Base-by-base conservation (phyloP, 2,888 invertebrate genomes). In the Cataglyphis rosenhaueri region DNA sequence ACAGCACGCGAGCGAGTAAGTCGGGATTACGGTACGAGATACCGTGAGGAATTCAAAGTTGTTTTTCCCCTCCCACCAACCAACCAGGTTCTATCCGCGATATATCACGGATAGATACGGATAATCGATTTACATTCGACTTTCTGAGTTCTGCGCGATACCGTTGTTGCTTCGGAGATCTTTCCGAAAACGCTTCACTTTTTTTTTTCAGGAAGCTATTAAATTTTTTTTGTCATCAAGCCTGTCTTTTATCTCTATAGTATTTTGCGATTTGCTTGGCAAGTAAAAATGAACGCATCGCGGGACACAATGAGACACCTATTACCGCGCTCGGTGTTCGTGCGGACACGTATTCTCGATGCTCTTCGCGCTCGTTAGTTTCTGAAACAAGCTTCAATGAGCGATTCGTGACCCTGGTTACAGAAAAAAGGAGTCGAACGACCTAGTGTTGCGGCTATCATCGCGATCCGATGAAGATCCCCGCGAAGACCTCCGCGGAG, bases 91-190 rank as follows among this genome's bases (percentile, higher is more conserved):
- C 86, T 83, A 86, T 85, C 90, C 89, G 85, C 90, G 86, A 91
- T 90, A 89, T 85, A 89, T 90, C 91, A 89, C 86, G 83, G 84
- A 32, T 88, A 90, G 85, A 85, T 87, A 88, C 82, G 86, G 87
- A 90, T 90, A 91, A 91, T 90, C 89, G 88, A 91, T 91, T 89
- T 89, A 86, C 87, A 91, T 89, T 52, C 86, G 84, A 86, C 76
- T 88, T 84, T 83, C 61, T 48, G 81, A 84, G 87, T 88, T 86
- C 81, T 83, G 66, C 52, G 71, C 52, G 59, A 59, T 71, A 18
- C 41, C 71, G 3, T 55, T 68, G 79, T 71, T 52, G 25, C 32
- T 29, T 15, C 41, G 74, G 64, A 35, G 64, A 29, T 66, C 59
- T 68, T 76, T 10, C 29, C 38, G 21, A 35, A 25, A 44, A 71